Conservation (phyloP, 2,888 invertebrate genomes). For the Galeopsomyia nigrocyanea region DNA sequence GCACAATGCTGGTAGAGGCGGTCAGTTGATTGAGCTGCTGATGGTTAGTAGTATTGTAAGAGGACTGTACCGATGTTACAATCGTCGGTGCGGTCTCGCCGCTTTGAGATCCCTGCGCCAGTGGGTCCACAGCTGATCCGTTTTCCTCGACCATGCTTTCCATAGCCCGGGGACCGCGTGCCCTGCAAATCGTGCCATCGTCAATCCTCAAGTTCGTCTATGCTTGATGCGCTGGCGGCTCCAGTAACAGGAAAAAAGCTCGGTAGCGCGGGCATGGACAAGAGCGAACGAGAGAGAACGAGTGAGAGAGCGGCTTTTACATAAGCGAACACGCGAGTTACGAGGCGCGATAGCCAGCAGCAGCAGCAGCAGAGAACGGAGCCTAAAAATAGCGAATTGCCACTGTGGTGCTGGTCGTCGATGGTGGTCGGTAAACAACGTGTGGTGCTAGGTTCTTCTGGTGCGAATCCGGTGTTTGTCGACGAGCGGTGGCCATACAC, state of each 20-base stretch:
- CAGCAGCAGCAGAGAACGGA: not conserved
- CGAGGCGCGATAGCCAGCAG: not conserved
- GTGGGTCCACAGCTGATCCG: constrained; percentile 76
- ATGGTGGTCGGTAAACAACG: constrained; percentile 20
- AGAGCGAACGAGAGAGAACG: not conserved
- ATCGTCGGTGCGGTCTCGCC: constrained; percentile 70
- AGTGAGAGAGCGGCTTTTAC: constrained; percentile 22
- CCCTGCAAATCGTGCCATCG: constrained; percentile 71
- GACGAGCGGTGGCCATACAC: constrained; percentile 23
- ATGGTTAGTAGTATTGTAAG: constrained; percentile 52
- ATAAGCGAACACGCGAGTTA: constrained; percentile 21
- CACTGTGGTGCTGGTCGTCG: not conserved
- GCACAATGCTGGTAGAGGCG: constrained; percentile 84
- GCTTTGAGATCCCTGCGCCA: constrained; percentile 72
- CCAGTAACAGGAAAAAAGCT: not conserved
- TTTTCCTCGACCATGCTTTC: constrained; percentile 95
- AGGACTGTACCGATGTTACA: constrained; percentile 72
- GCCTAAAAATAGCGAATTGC: constrained; percentile 41
- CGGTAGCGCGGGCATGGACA: constrained; percentile 1
- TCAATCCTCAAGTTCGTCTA: not conserved
- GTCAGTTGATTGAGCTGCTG: constrained; percentile 69
- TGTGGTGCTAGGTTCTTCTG: not conserved
- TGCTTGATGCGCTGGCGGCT: no score
- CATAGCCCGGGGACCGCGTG: constrained; percentile 78
- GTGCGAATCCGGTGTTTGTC: not conserved